phyloP scores from a whole-genome alignment of 2,888 invertebrate genomes.

The Anagyrus pseudococci region DNA sequence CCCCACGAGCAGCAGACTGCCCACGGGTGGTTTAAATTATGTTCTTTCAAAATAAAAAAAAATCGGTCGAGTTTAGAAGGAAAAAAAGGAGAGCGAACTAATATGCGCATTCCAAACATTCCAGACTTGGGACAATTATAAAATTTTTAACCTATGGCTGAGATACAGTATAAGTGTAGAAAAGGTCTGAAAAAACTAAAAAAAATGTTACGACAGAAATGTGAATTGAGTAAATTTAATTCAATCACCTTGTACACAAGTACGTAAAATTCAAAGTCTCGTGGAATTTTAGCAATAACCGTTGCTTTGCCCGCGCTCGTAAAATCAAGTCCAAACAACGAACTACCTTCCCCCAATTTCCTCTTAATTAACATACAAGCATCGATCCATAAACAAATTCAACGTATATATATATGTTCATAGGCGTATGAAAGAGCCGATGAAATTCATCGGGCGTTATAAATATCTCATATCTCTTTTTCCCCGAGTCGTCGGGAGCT shows the following conservation, averaged over 20 bases:
- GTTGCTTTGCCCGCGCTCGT: not conserved
- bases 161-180: no score
- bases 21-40: slow-evolving; percentile 55
- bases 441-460: slow-evolving; percentile 33
- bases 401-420: slow-evolving; percentile 4
- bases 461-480: slow-evolving; percentile 29
- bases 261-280: no score
- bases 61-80: slow-evolving; percentile 14
- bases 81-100: no score
- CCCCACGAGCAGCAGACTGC: slow-evolving; percentile 49
- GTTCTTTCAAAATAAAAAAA: slow-evolving; percentile 42
- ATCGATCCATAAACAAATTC: slow-evolving; percentile 19
- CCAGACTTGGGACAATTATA: slow-evolving; percentile 30
- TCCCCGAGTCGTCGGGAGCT: no score
- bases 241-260: no score
- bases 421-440: no score
- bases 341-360: slow-evolving; percentile 9
- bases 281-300: no score
- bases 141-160: slow-evolving; percentile 19
- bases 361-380: slow-evolving; percentile 15
- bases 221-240: no score
- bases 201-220: no score
- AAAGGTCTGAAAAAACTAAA: no score
- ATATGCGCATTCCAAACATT: slow-evolving; percentile 32
- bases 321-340: slow-evolving; percentile 9